These are phyloP conservation scores for Stigmatopora argus DNA, from an alignment of 2,113 vertebrate genomes.

Conservation along the genomic window DNA sequence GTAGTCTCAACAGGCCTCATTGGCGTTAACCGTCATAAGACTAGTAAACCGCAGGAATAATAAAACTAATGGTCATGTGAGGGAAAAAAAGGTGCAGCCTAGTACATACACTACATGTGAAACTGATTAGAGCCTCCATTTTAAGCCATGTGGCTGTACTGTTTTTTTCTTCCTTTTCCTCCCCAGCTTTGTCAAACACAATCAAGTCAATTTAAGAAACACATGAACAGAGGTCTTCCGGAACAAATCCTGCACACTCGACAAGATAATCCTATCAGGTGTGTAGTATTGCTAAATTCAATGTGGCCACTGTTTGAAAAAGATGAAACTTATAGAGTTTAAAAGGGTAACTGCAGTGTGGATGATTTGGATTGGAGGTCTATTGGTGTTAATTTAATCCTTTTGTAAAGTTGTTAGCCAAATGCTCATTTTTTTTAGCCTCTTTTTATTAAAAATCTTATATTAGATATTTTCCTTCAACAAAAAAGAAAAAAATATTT, in stretches of 20 bases:
- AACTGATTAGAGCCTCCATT: constrained; percentile 5
- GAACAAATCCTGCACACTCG: not conserved
- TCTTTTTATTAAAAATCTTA: too few relatives aligned
- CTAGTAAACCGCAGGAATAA: not conserved
- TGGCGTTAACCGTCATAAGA: not conserved
- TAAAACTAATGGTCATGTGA: not conserved
- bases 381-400: too few relatives aligned
- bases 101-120: not conserved
- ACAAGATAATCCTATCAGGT: not conserved
- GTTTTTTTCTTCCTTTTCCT: not conserved
- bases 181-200: not conserved
- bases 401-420: too few relatives aligned
- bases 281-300: not conserved
- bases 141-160: not conserved
- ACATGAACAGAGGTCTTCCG: constrained; percentile 4
- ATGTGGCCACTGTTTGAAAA: not conserved
- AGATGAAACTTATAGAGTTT: not conserved
- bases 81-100: not conserved
- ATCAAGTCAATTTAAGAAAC: not conserved
- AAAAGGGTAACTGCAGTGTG: too few relatives aligned
- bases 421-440: too few relatives aligned
- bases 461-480: too few relatives aligned
- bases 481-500: too few relatives aligned
- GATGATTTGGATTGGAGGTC: too few relatives aligned
- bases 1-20: not conserved